These are phyloP conservation scores for Cyrtorhinus lividipennis DNA, from an alignment of 1,140 invertebrate genomes.

Conservation along the genomic window DNA sequence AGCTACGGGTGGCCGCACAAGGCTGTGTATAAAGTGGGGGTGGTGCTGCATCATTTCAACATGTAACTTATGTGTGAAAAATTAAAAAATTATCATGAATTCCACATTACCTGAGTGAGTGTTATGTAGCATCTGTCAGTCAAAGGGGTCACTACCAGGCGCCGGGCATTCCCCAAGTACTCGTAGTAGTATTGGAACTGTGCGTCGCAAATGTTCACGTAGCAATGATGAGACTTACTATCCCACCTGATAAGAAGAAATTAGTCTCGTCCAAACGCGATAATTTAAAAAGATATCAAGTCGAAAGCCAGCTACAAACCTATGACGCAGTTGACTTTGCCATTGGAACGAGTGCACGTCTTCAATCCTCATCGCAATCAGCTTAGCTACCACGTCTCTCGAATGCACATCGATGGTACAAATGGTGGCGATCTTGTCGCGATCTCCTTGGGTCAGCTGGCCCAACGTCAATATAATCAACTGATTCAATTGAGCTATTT, in stretches of 20 bases:
- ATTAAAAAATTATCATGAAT: too few relatives aligned
- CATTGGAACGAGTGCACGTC: conserved; percentile 70
- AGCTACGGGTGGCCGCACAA: too few relatives aligned
- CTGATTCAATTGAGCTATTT: conserved; percentile 61
- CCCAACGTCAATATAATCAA: conserved; percentile 68
- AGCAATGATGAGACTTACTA: conserved; percentile 63
- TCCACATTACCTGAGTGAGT: conserved; percentile 55
- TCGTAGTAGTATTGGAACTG: conserved; percentile 65
- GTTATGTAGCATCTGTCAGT: conserved; percentile 86
- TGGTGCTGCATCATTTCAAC: too few relatives aligned
- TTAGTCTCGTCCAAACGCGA: too few relatives aligned
- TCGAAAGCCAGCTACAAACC: conserved; percentile 31
- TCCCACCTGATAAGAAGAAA: conserved; percentile 49
- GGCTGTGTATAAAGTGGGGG: too few relatives aligned
- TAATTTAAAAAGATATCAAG: too few relatives aligned
- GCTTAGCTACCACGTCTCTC: conserved; percentile 72
- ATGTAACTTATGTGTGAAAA: too few relatives aligned
- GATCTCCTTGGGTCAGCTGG: conserved; percentile 61
- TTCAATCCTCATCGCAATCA: conserved; percentile 70
- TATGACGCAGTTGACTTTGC: conserved; percentile 79
- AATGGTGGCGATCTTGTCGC: conserved; percentile 90
- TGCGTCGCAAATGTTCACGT: conserved; percentile 84
- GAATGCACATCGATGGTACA: conserved; percentile 89
- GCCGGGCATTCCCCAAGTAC: conserved; percentile 66
- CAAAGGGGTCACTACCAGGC: conserved; percentile 70